A percentile compares a stretch with the other conserved stretches of the same genome.
These are phyloP conservation scores for Papilio gigon DNA, from an alignment of 2,888 invertebrate genomes.

Conservation along the genomic window DNA sequence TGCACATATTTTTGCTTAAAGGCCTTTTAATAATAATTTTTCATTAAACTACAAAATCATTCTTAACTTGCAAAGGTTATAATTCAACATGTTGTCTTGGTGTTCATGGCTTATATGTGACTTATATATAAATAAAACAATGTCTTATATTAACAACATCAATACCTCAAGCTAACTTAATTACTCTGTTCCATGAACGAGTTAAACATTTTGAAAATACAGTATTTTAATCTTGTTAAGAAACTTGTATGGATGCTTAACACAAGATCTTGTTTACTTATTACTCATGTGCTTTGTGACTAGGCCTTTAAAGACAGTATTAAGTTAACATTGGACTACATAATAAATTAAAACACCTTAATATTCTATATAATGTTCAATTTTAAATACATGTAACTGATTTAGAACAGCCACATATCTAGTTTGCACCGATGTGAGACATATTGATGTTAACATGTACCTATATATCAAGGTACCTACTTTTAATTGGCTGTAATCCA, in stretches of 20 bases:
- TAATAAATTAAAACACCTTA: neutral
- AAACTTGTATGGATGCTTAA: constrained; percentile 70
- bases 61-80: no score
- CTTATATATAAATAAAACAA: neutral
- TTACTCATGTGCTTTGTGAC: constrained; percentile 60
- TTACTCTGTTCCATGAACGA: constrained; percentile 53
- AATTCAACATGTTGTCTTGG: no score
- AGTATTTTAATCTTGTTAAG: constrained; percentile 78
- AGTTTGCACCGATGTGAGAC: constrained; percentile 70
- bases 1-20: no score
- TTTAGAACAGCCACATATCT: constrained; percentile 70
- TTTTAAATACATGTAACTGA: constrained; percentile 59
- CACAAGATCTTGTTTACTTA: constrained; percentile 70
- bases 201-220: constrained; percentile 65
- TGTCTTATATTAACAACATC: neutral
- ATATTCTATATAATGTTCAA: constrained; percentile 46
- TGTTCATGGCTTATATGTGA: no score
- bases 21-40: no score
- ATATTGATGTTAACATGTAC: constrained; percentile 68
- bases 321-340: constrained; percentile 36
- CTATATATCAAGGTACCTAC: constrained; percentile 65
- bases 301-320: constrained; percentile 57
- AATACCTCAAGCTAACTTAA: neutral
- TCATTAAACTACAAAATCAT: no score
- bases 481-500: constrained; percentile 82